Conservation (phyloP, 1,140 invertebrate species). For the Planococcus citri region DNA sequence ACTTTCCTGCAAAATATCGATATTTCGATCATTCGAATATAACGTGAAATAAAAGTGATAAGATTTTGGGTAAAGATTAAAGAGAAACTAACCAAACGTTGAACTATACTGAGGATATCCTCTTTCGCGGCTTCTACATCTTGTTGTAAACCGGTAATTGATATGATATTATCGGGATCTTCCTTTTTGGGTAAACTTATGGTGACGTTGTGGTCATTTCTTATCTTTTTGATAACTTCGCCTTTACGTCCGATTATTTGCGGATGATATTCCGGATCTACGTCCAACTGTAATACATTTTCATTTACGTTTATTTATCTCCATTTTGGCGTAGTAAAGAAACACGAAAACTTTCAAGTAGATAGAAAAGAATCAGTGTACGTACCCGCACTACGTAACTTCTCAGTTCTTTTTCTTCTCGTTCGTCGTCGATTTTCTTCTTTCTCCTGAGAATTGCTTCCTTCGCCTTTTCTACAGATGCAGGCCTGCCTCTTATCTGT, state of each 20-base stretch:
- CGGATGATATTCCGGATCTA: slow-evolving; percentile 79
- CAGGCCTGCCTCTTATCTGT: slow-evolving; percentile 35
- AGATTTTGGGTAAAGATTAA: too few relatives aligned
- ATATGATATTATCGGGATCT: slow-evolving; percentile 68
- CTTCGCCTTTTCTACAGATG: slow-evolving; percentile 72
- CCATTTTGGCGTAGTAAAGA: too few relatives aligned
- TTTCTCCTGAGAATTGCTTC: slow-evolving; percentile 67
- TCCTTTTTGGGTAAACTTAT: slow-evolving; percentile 80
- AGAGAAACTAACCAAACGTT: slow-evolving; percentile 59
- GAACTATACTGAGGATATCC: slow-evolving; percentile 82
- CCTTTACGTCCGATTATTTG: slow-evolving; percentile 82
- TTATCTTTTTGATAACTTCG: slow-evolving; percentile 69
- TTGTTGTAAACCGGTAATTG: slow-evolving; percentile 83
- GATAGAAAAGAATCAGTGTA: too few relatives aligned
- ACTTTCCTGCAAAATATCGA: slow-evolving; percentile 51
- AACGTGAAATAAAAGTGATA: slow-evolving; percentile 4
- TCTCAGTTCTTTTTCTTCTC: slow-evolving; percentile 60
- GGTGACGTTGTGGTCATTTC: slow-evolving; percentile 74
- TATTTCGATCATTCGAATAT: too few relatives aligned
- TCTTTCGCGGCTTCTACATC: slow-evolving; percentile 70
- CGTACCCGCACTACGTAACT: slow-evolving; percentile 42
- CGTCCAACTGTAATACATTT: slow-evolving; percentile 49
- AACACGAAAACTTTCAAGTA: too few relatives aligned
- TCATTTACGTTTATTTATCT: too few relatives aligned
- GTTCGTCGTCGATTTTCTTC: slow-evolving; percentile 67